Percentiles rank a stretch among this genome's conserved stretches.
phyloP scores from a whole-genome alignment of 2,113 vertebrate genomes.

The Gymnarchus niloticus region DNA sequence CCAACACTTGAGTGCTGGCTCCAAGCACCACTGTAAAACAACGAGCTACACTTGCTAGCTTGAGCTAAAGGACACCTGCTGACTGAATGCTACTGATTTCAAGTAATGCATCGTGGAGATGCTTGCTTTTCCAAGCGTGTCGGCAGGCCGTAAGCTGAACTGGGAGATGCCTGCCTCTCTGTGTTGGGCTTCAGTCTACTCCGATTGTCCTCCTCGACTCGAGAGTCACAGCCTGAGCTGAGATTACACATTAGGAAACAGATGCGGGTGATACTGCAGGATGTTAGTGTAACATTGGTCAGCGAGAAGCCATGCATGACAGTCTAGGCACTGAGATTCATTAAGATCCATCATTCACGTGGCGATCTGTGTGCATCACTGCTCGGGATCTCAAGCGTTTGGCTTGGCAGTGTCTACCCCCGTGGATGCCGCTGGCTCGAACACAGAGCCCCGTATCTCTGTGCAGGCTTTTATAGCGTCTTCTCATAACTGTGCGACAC shows the following conservation, averaged over 20 bases:
- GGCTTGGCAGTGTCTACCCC: neutral
- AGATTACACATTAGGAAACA: neutral
- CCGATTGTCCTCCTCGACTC: neutral
- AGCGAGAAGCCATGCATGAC: neutral
- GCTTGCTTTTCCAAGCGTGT: neutral
- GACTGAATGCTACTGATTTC: neutral
- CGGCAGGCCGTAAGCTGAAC: neutral
- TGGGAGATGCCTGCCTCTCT: neutral
- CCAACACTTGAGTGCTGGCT: neutral
- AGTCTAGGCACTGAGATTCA: neutral
- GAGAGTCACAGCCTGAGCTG: neutral
- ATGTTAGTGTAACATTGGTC: too few relatives aligned
- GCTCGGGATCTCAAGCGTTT: neutral
- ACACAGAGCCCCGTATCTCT: neutral
- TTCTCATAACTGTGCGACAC: neutral
- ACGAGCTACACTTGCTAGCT: neutral
- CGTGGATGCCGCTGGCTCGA: neutral
- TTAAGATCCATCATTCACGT: neutral
- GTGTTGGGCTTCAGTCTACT: slow-evolving; percentile 1
- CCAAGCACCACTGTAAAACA: neutral
- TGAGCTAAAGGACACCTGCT: neutral
- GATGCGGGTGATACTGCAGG: neutral
- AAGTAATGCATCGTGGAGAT: neutral
- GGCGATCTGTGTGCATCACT: neutral
- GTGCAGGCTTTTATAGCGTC: neutral